phyloP scores from a whole-genome alignment of 1,140 invertebrate genomes.

The Cyclargus thomasi region DNA sequence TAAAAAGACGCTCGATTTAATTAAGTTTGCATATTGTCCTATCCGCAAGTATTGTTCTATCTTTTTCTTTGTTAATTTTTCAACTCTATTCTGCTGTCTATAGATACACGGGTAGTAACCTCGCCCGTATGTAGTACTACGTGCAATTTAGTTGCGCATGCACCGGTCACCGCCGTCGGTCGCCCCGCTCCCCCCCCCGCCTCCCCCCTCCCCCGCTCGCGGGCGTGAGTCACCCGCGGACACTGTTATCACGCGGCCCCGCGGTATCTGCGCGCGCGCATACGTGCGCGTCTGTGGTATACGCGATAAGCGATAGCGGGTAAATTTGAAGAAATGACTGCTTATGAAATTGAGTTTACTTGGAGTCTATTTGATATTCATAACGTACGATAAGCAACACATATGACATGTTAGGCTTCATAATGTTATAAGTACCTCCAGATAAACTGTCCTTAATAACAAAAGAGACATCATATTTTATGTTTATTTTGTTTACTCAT shows the following conservation, averaged over 20 bases:
- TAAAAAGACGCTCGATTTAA: too few relatives aligned
- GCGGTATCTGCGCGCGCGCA: neutral
- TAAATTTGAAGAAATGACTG: neutral
- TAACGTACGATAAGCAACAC: too few relatives aligned
- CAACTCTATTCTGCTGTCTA: too few relatives aligned
- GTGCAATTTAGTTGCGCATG: neutral
- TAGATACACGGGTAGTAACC: too few relatives aligned
- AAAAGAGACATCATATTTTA: too few relatives aligned
- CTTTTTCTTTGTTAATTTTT: too few relatives aligned
- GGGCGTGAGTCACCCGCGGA: constrained; percentile 3
- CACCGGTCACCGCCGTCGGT: neutral
- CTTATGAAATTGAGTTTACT: neutral
- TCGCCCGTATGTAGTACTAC: neutral
- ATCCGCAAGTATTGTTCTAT: too few relatives aligned
- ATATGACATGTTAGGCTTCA: too few relatives aligned
- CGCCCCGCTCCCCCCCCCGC: neutral
- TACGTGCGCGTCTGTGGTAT: neutral
- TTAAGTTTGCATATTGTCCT: too few relatives aligned
- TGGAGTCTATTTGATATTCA: neutral
- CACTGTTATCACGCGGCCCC: neutral
- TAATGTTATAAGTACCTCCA: too few relatives aligned
- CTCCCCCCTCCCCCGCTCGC: neutral
- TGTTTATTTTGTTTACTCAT: too few relatives aligned
- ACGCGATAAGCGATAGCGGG: constrained; percentile 1
- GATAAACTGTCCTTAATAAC: too few relatives aligned